phyloP scores from a whole-genome alignment of 2,113 vertebrate genomes.

The Apeltes quadracus region DNA sequence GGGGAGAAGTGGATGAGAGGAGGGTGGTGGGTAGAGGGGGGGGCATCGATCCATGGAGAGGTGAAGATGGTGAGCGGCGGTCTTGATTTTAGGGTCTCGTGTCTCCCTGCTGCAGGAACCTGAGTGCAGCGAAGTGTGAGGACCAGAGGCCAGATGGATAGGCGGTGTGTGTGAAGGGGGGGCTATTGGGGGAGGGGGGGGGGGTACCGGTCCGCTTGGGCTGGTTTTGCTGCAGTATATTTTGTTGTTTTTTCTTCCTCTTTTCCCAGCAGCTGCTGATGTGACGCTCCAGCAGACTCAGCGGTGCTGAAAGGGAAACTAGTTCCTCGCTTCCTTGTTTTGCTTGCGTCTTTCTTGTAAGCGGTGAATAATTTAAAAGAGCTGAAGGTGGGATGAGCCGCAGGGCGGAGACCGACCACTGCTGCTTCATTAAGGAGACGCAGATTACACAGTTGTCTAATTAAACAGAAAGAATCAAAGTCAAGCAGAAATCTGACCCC shows the following conservation, averaged over 20 bases:
- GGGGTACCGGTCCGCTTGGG: constrained; percentile 35
- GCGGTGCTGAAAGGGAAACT: constrained; percentile 10
- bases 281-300: constrained; percentile 17
- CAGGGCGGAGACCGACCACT: constrained; percentile 17
- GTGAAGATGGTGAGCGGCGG: constrained; percentile 36
- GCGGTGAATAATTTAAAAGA: constrained; percentile 62
- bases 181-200: constrained; percentile 9
- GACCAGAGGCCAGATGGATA: constrained; percentile 17
- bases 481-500: constrained; percentile 9
- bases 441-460: constrained; percentile 10
- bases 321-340: constrained; percentile 13
- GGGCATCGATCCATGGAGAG: constrained; percentile 31
- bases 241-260: background rate
- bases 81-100: constrained; percentile 18
- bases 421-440: constrained; percentile 15
- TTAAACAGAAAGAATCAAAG: constrained; percentile 23
- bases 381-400: constrained; percentile 37
- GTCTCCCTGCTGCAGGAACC: constrained; percentile 41
- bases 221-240: constrained; percentile 71
- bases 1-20: constrained; percentile 25
- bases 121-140: constrained; percentile 56
- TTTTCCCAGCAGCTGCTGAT: constrained; percentile 22
- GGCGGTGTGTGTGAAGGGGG: background rate
- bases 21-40: constrained; percentile 5
- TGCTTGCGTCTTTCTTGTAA: constrained; percentile 24